phyloP scores from a whole-genome alignment of 2,113 vertebrate genomes.

The Lasiurus cinereus region DNA sequence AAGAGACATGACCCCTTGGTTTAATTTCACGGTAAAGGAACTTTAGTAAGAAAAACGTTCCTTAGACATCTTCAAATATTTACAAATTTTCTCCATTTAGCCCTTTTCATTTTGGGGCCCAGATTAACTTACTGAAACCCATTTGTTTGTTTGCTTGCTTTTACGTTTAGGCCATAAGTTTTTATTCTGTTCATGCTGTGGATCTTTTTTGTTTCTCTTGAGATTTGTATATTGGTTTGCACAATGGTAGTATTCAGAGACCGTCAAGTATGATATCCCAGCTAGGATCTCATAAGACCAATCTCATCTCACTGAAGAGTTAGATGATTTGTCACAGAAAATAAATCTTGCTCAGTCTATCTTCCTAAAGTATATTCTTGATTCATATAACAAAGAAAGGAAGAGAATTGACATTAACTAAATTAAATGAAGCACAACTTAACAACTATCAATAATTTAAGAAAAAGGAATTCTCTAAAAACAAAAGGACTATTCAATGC shows the following conservation, averaged over 20 bases:
- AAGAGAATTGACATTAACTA: constrained; percentile 15
- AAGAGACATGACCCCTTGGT: background rate
- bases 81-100: background rate
- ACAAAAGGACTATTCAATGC: background rate
- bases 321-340: background rate
- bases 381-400: constrained; percentile 25
- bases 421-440: constrained; percentile 30
- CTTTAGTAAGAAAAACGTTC: background rate
- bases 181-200: background rate
- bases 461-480: background rate
- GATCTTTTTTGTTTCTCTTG: background rate
- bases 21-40: background rate
- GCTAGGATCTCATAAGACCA: background rate
- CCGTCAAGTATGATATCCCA: background rate
- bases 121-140: background rate
- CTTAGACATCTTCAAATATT: background rate
- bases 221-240: background rate
- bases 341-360: background rate
- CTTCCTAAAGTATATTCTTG: constrained; percentile 25
- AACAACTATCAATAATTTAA: background rate
- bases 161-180: background rate
- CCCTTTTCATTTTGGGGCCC: background rate
- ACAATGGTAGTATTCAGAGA: background rate
- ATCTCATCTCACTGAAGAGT: background rate
- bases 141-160: constrained; percentile 2